phyloP scores from a whole-genome alignment of 2,888 invertebrate species.

The Ptychoptera albimana region DNA sequence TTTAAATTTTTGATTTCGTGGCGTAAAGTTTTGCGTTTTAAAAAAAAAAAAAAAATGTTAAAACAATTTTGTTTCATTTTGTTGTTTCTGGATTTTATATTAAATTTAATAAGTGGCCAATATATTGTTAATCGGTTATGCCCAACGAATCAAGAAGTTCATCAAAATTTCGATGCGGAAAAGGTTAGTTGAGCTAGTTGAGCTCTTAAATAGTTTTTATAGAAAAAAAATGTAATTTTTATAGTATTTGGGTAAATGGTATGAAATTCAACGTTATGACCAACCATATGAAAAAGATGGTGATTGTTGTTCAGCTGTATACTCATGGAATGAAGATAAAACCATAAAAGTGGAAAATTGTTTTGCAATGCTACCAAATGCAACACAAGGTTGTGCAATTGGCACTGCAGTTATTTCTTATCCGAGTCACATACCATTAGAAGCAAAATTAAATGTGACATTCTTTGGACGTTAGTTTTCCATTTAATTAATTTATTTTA shows the following conservation, averaged over 20 bases:
- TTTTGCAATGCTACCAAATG: neutral
- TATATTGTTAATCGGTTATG: too few species aligned
- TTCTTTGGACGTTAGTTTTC: neutral
- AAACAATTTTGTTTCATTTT: too few species aligned
- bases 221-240: too few species aligned
- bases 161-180: too few species aligned
- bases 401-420: constrained; percentile 2
- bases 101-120: too few species aligned
- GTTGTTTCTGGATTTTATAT: too few species aligned
- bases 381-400: neutral
- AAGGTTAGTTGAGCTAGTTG: too few species aligned
- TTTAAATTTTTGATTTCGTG: too few species aligned
- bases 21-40: too few species aligned
- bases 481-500: neutral
- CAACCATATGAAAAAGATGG: constrained; percentile 2
- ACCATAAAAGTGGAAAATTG: constrained; percentile 1
- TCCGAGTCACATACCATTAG: neutral
- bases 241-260: constrained; percentile 2
- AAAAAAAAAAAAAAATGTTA: too few species aligned
- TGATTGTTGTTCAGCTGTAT: constrained; percentile 1
- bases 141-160: too few species aligned
- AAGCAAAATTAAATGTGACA: constrained; percentile 4
- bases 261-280: constrained; percentile 2
- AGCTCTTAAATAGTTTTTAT: too few species aligned
- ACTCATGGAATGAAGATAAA: neutral